phyloP scores from a whole-genome alignment of 2,797 vertebrate species.

The Somateria mollissima region DNA sequence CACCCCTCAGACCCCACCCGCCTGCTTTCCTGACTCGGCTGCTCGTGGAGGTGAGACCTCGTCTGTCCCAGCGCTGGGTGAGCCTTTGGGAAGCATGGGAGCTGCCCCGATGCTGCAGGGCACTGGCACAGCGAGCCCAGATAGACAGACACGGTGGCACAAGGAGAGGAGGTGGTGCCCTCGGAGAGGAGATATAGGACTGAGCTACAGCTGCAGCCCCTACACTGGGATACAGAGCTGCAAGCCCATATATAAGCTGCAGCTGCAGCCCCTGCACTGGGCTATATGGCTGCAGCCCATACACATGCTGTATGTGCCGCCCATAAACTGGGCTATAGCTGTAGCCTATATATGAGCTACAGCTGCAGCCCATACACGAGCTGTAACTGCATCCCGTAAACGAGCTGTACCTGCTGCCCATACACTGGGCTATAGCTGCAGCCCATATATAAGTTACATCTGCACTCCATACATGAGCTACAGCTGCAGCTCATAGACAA shows the following conservation, averaged over 20 bases:
- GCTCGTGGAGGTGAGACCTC: background rate
- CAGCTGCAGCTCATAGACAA: background rate
- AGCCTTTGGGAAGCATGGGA: background rate
- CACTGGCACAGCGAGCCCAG: background rate
- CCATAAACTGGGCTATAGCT: too few relatives aligned
- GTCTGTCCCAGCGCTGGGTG: background rate
- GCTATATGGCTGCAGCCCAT: too few relatives aligned
- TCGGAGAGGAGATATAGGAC: background rate
- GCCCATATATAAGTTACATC: too few relatives aligned
- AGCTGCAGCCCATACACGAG: too few relatives aligned
- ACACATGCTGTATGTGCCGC: too few relatives aligned
- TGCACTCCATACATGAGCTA: background rate
- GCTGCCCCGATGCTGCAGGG: background rate
- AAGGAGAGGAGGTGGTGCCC: background rate
- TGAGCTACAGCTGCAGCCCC: background rate
- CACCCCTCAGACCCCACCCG: fast-evolving
- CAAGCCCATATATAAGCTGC: too few relatives aligned
- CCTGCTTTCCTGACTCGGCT: background rate
- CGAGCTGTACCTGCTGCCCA: too few relatives aligned
- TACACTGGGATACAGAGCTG: background rate
- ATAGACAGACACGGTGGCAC: background rate
- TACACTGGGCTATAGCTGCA: too few relatives aligned
- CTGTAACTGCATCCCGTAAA: too few relatives aligned
- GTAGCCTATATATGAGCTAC: too few relatives aligned
- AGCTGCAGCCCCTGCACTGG: too few relatives aligned